These are phyloP conservation scores for Volucella inflata DNA, from an alignment of 2,888 invertebrate species.

Conservation along the genomic window DNA sequence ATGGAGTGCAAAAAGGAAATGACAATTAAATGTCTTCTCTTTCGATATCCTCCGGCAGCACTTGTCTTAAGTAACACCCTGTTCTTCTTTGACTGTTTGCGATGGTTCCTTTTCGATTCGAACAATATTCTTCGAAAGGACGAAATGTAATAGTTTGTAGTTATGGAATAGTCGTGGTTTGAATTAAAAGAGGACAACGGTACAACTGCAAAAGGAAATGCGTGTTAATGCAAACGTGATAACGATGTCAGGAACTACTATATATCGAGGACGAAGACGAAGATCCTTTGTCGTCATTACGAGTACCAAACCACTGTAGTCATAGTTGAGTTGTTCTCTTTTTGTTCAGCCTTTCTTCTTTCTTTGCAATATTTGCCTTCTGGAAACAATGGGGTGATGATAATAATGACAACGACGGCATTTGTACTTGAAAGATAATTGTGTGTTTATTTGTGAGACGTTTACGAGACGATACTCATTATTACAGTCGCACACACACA, in stretches of 20 bases:
- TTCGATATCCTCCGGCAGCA: neutral
- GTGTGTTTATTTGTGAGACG: slow-evolving; percentile 50
- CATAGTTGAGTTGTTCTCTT: too few species aligned
- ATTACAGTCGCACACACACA: neutral
- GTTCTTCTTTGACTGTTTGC: neutral
- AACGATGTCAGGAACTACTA: neutral
- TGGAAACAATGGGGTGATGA: neutral
- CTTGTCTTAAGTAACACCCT: neutral
- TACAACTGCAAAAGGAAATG: neutral
- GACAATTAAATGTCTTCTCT: slow-evolving; percentile 34
- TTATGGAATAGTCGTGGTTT: slow-evolving; percentile 16
- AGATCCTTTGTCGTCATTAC: neutral
- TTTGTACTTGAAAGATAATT: slow-evolving; percentile 29
- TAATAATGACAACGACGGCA: slow-evolving; percentile 20
- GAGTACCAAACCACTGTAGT: neutral
- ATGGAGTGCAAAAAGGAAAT: slow-evolving; percentile 20
- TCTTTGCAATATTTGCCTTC: slow-evolving; percentile 16
- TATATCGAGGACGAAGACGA: slow-evolving; percentile 7
- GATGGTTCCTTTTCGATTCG: slow-evolving; percentile 11
- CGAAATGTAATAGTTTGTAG: neutral
- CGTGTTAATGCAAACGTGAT: slow-evolving; percentile 41
- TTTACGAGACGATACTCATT: neutral
- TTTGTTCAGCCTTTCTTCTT: neutral
- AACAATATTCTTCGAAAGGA: neutral
- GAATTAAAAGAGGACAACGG: neutral